These are phyloP conservation scores for Heliconius cydno DNA, from an alignment of 2,888 invertebrate species.

Conservation along the genomic window DNA sequence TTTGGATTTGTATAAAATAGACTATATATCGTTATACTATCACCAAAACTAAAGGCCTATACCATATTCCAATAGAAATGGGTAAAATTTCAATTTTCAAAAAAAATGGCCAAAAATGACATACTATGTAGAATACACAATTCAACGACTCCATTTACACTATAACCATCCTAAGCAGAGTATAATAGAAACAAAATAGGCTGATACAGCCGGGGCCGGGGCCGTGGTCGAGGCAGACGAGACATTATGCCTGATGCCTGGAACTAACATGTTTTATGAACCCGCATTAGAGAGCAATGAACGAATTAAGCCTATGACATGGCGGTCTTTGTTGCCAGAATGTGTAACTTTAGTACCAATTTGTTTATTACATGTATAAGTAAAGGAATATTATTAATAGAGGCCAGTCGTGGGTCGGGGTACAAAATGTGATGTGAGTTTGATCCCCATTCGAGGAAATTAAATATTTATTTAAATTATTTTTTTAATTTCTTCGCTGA, in stretches of 20 bases:
- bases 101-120: not conserved
- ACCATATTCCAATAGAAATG: too few species aligned
- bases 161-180: not conserved
- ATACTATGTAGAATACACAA: too few species aligned
- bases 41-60: too few species aligned
- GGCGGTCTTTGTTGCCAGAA: conserved; percentile 59
- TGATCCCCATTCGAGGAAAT: too few species aligned
- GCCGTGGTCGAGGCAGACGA: conserved; percentile 56
- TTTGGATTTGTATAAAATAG: too few species aligned
- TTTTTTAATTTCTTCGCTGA: too few species aligned
- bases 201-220: conserved; percentile 67
- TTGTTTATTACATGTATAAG: conserved; percentile 11
- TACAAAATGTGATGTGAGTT: too few species aligned
- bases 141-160: not conserved
- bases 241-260: conserved; percentile 53
- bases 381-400: not conserved
- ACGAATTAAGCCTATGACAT: conserved; percentile 71
- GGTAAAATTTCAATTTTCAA: too few species aligned
- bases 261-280: conserved; percentile 79
- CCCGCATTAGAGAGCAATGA: conserved; percentile 70
- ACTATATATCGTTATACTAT: too few species aligned
- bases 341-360: conserved; percentile 44
- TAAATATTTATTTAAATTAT: too few species aligned
- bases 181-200: conserved; percentile 70
- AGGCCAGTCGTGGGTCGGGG: too few species aligned